Evolutionary conservation across 2,888 invertebrate genomes (phyloP), one percentile per base, ranked within the genome.

Genomic region (Periphyllus acericola): DNA sequence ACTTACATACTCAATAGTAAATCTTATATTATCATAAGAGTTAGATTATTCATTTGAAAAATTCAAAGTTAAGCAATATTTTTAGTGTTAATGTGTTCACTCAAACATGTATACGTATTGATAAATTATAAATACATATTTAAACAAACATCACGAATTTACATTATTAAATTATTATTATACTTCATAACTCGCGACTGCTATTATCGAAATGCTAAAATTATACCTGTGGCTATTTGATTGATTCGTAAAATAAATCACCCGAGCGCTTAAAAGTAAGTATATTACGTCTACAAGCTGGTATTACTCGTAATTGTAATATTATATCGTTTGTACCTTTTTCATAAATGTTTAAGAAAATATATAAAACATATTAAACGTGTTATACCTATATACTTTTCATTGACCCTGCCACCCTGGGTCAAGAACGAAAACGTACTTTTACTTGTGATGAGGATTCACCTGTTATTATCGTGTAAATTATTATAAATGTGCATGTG

Each of bases 401-500:
- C 60, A 75, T 75, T 75, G 83, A 83, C 83, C 83, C 55, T 60
- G 11, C 60, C 75, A 83, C 83, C 83, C 55, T 60, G 11, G 83
- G 83, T 83, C 83, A 83, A 83, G 83, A 55, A 83, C 83, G 14
- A 19, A 74, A 34, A 74, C 5, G 29, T 74, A 83, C 83, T 83
- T 83, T 83, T 83, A 83, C 83, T 83, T 83, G n/a, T n/a, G 52
- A 60, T 36, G 74, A 83, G 74, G 74, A 83, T 83, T 74, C 60
- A 40, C 40, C 60, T 60, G 40, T 75, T 83, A 83, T 83, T 83
- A 83, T 36, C 36, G 8, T 40, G 52, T 75, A 66, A 83, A 83
- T 40, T 14, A 36, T 82, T 34, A 40, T 29, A 21, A 21, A 55
- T 72, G 34, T 34, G 6, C 6, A 36, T 36, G 6, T 36, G 6